These are phyloP conservation scores for Ditula angustiorana DNA, from an alignment of 2,888 invertebrate species.

Conservation along the genomic window DNA sequence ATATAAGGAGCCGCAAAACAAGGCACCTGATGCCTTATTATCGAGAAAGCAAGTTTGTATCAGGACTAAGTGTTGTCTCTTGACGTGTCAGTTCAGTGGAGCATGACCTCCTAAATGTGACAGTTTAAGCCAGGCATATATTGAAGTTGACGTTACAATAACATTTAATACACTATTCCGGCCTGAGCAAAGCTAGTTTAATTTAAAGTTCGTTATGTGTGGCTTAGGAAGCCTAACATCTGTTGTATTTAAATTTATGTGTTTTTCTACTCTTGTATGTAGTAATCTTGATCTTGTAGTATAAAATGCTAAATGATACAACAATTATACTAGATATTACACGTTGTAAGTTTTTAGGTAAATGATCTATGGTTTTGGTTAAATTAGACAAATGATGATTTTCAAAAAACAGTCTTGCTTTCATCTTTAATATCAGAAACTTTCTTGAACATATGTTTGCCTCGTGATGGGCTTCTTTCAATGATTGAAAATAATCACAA, in stretches of 20 bases:
- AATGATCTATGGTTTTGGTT: no score
- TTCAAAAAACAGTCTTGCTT: no score
- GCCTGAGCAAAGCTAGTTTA: background rate
- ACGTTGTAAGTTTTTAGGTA: no score
- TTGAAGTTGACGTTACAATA: background rate
- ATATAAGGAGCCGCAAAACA: background rate
- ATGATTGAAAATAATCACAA: no score
- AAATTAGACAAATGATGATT: no score
- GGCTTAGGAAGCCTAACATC: background rate
- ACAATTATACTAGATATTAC: no score
- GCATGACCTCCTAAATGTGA: slow-evolving; percentile 16
- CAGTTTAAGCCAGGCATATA: slow-evolving; percentile 1
- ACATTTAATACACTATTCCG: background rate
- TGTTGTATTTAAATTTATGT: no score
- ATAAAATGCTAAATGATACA: no score
- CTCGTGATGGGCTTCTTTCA: no score
- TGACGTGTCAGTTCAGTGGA: slow-evolving; percentile 1
- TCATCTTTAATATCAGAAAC: no score
- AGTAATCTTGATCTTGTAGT: no score
- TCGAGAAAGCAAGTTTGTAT: slow-evolving; percentile 18
- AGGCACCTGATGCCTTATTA: slow-evolving; percentile 15
- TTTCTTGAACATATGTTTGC: no score
- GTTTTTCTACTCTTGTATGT: background rate
- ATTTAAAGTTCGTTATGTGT: background rate
- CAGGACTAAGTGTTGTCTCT: slow-evolving; percentile 1